Evolutionary conservation across 2,113 vertebrate genomes (phyloP), one percentile per base, ranked within the genome.

Genomic region (Neolamprologus fasciatus): DNA sequence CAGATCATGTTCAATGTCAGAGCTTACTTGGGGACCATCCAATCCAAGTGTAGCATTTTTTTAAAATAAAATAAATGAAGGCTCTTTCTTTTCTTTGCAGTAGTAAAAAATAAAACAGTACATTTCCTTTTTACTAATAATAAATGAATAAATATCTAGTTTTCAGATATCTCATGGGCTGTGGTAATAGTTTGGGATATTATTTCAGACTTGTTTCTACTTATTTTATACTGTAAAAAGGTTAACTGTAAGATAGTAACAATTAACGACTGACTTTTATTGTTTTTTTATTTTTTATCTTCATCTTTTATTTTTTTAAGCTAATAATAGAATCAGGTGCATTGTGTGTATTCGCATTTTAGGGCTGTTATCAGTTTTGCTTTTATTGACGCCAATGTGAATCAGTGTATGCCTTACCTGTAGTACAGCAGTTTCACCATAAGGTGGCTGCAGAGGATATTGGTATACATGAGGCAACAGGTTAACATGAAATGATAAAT

Each of bases 351-450:
- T 37, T 7, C 3, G 4, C 19, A 5, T 68, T 68, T 40, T 33
- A 35, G 17, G 58, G 58, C 58, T 40, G 4, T 40, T 40, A 21
- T n/a, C 31, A 40, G n/a, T 40, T 68, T 68, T 37, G 33, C 19
- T 21, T 21, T 23, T 23, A 23, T 4, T 71, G 35, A 71, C 12
- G 0, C 7, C 12, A 42, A 13, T 14, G 63, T 0, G 12, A 66
- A 37, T 13, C 8, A 3, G 68, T 42, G 63, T 11, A 17, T 10
- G 7, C 19, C 7, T 31, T 16, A 76, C 9, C 42, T 63, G 40
- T 51, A 37, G 9, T 58, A 21, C 68, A 78, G 19, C 73, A 6
- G 28, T 79, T 35, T 88, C 26, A 71, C 82, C 81, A 37, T 31
- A n/a, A 33, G 50, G 9, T 55, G 42, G 66, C 14, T 19, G 4